Evolutionary conservation across 2,888 invertebrate genomes (phyloP).

Genomic region (Stomorhina lunata): DNA sequence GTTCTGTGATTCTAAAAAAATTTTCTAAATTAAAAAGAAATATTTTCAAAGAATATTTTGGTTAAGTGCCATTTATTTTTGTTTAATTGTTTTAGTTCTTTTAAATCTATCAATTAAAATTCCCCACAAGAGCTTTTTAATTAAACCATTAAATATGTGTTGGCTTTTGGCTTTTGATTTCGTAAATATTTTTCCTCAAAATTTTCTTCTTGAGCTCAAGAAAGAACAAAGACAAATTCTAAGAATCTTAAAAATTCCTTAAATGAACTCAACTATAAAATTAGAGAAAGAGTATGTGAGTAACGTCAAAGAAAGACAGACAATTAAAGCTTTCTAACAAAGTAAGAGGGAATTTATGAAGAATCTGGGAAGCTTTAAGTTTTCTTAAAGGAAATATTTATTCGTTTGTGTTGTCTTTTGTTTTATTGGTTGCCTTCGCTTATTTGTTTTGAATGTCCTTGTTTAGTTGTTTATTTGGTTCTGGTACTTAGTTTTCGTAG

Average conservation of each 20-base stretch:
- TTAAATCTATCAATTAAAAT: no score
- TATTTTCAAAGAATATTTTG: no score
- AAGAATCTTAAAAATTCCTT: conserved; percentile 10
- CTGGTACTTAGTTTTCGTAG: conserved; percentile 6
- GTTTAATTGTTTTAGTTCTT: no score
- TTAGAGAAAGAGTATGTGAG: conserved; percentile 37
- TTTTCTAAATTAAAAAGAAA: no score
- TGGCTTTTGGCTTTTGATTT: background rate
- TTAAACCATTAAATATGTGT: background rate
- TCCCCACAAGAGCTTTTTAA: background rate
- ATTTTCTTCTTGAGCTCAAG: background rate
- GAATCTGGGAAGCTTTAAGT: background rate
- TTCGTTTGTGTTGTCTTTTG: conserved; percentile 24
- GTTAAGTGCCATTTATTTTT: no score
- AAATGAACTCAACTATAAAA: conserved; percentile 39
- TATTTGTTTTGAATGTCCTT: conserved; percentile 53
- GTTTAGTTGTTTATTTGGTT: conserved; percentile 41
- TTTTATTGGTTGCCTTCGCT: conserved; percentile 29
- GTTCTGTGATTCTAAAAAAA: no score
- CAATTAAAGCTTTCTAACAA: background rate
- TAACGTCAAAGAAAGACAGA: background rate
- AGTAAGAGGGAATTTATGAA: background rate
- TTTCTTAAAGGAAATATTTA: conserved; percentile 7
- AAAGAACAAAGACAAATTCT: background rate
- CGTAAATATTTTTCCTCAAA: background rate